These are phyloP conservation scores for Scaptomyza flava DNA, from an alignment of 2,888 invertebrate genomes.

Conservation along the genomic window DNA sequence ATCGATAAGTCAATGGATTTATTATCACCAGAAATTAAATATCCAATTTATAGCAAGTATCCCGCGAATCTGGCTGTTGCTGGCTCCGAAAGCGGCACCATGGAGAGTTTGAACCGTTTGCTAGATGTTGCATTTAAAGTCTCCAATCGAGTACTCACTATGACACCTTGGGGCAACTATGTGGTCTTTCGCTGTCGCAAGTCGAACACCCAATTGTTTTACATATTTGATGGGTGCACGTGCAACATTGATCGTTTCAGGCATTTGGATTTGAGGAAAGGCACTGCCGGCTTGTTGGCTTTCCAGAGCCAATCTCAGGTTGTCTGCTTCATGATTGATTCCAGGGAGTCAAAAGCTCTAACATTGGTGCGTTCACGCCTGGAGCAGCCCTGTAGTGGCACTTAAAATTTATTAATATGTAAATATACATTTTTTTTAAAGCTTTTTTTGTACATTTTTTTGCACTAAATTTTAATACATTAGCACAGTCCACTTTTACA, in stretches of 20 bases:
- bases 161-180: conserved; percentile 84
- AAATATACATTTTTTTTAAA: neutral
- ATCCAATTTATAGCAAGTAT: conserved; percentile 73
- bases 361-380: conserved; percentile 9
- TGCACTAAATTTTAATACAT: too few species aligned
- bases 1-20: neutral
- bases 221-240: conserved; percentile 82
- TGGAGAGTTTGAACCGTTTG: conserved; percentile 77
- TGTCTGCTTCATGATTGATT: conserved; percentile 74
- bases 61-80: conserved; percentile 77
- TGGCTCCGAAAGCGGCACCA: conserved; percentile 83
- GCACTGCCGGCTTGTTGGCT: conserved; percentile 80
- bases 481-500: too few species aligned
- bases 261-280: conserved; percentile 80
- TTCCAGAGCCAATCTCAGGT: conserved; percentile 70
- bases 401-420: conserved; percentile 2
- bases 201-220: conserved; percentile 46
- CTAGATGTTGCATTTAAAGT: conserved; percentile 75
- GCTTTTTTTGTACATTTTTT: neutral
- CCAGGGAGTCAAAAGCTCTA: conserved; percentile 55
- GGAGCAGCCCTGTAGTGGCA: conserved; percentile 14
- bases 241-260: conserved; percentile 82
- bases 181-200: conserved; percentile 67
- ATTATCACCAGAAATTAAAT: conserved; percentile 26
- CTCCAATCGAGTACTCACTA: conserved; percentile 80